Conservation (phyloP, 2,113 vertebrate genomes). For the Stigmatopora nigra region DNA sequence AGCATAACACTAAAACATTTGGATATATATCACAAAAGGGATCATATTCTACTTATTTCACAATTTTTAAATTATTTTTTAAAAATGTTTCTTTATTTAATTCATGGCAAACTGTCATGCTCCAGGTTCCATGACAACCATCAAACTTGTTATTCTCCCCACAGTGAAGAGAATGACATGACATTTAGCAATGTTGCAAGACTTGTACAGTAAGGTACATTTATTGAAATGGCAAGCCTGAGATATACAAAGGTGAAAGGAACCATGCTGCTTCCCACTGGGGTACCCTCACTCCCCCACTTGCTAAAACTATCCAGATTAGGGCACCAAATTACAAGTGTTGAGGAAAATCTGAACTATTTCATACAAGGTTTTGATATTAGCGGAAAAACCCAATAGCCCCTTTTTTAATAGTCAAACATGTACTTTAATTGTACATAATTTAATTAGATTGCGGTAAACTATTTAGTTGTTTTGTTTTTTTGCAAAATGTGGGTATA, state of each 20-base stretch:
- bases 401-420: no score
- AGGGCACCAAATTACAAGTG: constrained; percentile 65
- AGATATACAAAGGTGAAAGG: constrained; percentile 66
- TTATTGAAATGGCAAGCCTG: constrained; percentile 61
- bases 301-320: constrained; percentile 64
- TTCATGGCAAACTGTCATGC: constrained; percentile 46
- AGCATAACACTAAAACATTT: no score
- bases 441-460: no score
- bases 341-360: constrained; percentile 58
- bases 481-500: no score
- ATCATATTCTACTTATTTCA: no score
- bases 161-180: constrained; percentile 67
- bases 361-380: constrained; percentile 61
- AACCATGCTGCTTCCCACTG: constrained; percentile 64
- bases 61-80: constrained; percentile 33
- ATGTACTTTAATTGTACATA: no score
- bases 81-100: constrained; percentile 23
- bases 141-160: constrained; percentile 54
- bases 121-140: constrained; percentile 54
- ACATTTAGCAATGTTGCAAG: constrained; percentile 68
- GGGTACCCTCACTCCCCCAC: constrained; percentile 57
- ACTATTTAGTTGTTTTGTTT: no score
- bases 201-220: constrained; percentile 45
- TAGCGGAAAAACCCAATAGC: background rate
- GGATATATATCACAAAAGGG: no score